Evolutionary conservation across 2,888 invertebrate species (phyloP), one percentile per base, ranked within the genome.

Genomic region (Oligia latruncula): DNA sequence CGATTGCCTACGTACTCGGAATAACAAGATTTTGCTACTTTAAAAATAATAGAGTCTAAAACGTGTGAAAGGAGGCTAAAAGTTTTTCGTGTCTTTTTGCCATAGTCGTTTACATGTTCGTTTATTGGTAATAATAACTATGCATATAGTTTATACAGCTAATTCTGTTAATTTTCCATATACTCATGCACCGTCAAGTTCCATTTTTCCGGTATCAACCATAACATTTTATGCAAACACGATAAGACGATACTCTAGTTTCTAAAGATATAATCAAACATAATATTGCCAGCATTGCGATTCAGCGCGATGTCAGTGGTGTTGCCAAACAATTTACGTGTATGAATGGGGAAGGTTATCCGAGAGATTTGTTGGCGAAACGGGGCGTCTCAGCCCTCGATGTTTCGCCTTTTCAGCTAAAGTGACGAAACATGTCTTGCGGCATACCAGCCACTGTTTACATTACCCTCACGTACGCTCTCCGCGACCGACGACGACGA

Each of bases 351-450:
- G 87, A 85, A 90, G 90, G 90, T 91, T 92, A 93, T 90, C 90
- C 90, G 87, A 89, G 91, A 92, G 92, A 93, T 94, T 93, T 91
- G 90, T 91, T 91, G 90, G 89, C 88, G 88, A 90, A 91, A 91
- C 90, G 91, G 90, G 90, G 90, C 88, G 88, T 86, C 90, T 86
- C 90, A 86, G 82, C 81, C 87, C 87, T 82, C 87, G 81, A 89
- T 91, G 92, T 93, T 91, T 91, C 91, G 93, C 93, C 92, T 93
- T 92, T 93, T 92, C 91, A 93, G 92, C 91, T 93, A 94, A 95
- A 95, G 95, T 95, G 95, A 95, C 95, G 94, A 95, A 95, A 95
- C 95, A 95, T 95, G 95, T 95, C 94, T 94, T 89, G 90, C 84
- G 91, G 91, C 91, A 88, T 74, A 82, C 82, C 88, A 87, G 85